Base-by-base conservation (phyloP, 2,113 vertebrate species). In the Nesoenas mayeri region DNA sequence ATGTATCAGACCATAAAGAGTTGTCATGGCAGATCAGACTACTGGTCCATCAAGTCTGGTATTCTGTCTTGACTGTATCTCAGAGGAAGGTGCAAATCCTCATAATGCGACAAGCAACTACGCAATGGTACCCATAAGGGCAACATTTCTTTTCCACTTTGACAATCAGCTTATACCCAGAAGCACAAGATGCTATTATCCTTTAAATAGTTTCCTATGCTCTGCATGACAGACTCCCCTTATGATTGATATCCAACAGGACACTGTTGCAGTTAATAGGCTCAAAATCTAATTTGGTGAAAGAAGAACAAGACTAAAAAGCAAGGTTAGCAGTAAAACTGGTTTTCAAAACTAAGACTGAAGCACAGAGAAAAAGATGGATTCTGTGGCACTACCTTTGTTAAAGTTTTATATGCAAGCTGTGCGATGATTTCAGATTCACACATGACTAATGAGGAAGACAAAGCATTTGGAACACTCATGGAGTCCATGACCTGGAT, bases 51-150 rank as follows among this genome's bases (percentile, higher is more conserved):
- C 86, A 94, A 91, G 38, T 24, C 56, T 62, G 47, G 18, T 47
- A 61, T 19, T 91, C 66, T 77, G 60, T 34, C 62, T 85, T 88
- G n/a, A 19, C 50, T 38, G 0, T n/a, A 62, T 83, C 88, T 92
- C 92, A 91, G 74, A 93, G 67, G 90, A 93, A 96, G 77, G 67
- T 87, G 69, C 87, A 93, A 91, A 74, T 60, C 22, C 34, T 56
- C 54, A 31, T 81, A 88, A 95, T 3, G 5, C 3, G 2, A 50
- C 64, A 90, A 40, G 36, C 5, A 62, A 66, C 81, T 88, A 91
- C 24, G 42, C 56, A 79, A 29, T 21, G n/a, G 19, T 22, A 60
- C 34, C 66, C 74, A 51, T 15, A 57, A 79, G 51, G 53, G 36
- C 29, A 84, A 42, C 40, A 61, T 56, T 79, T 79, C 54, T 64